Percentiles rank a stretch among this genome's conserved stretches.
Evolutionary conservation across 1,140 invertebrate genomes (phyloP).

Genomic region (Drosophila auraria): DNA sequence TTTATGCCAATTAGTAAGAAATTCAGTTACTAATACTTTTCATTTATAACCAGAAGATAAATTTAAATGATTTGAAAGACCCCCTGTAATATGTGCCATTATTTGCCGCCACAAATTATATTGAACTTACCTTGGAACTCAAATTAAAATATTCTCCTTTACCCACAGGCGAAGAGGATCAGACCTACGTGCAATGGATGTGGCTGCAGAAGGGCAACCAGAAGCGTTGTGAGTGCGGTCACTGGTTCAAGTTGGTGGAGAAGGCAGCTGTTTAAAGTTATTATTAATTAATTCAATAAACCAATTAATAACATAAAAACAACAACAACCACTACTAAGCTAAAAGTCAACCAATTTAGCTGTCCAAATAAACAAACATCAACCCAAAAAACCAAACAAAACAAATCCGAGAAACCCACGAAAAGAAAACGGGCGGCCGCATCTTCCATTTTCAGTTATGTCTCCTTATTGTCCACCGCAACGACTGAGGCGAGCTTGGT

Average conservation of each 20-base stretch:
- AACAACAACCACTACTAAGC: slow-evolving; percentile 67
- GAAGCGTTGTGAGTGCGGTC: slow-evolving; percentile 96
- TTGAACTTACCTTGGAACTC: not conserved
- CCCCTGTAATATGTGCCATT: not conserved
- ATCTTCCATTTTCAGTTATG: slow-evolving; percentile 52
- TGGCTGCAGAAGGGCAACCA: slow-evolving; percentile 95
- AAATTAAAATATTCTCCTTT: not conserved
- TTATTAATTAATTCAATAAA: slow-evolving; percentile 82
- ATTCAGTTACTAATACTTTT: no score
- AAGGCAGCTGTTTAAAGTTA: slow-evolving; percentile 88
- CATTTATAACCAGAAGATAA: not conserved
- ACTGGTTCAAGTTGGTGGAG: slow-evolving; percentile 97
- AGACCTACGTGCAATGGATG: slow-evolving; percentile 95
- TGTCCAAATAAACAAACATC: slow-evolving; percentile 78
- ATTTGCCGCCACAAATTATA: not conserved
- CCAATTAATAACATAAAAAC: slow-evolving; percentile 77
- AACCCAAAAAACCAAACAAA: slow-evolving; percentile 49
- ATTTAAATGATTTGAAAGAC: not conserved
- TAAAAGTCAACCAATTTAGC: slow-evolving; percentile 74
- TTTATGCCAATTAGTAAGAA: not conserved
- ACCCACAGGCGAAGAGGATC: slow-evolving; percentile 92
- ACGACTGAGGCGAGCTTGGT: slow-evolving; percentile 8
- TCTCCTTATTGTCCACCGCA: slow-evolving; percentile 12
- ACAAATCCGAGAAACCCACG: slow-evolving; percentile 13
- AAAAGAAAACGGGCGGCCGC: slow-evolving; percentile 15